Evolutionary conservation across 1,140 invertebrate species (phyloP).

Genomic region (Akabosia matsudoensis): DNA sequence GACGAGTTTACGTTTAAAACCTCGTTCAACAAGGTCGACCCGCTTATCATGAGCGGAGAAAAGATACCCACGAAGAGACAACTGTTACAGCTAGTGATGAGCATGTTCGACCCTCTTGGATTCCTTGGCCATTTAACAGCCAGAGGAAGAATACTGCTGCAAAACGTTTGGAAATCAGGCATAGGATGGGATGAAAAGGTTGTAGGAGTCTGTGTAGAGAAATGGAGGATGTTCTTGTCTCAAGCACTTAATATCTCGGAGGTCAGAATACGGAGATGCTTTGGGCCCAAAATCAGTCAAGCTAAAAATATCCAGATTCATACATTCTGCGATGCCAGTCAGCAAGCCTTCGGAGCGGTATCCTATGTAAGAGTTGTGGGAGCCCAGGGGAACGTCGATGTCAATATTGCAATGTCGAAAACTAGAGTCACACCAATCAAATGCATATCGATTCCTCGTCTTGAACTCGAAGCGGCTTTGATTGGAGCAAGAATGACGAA

Average conservation of each 20-base stretch:
- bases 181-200: slow-evolving; percentile 41
- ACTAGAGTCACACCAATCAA: slow-evolving; percentile 48
- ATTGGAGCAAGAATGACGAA: slow-evolving; percentile 41
- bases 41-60: slow-evolving; percentile 10
- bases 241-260: neutral
- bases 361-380: slow-evolving; percentile 11
- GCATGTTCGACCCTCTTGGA: slow-evolving; percentile 15
- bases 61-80: neutral
- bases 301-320: slow-evolving; percentile 32
- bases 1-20: slow-evolving; percentile 27
- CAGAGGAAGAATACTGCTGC: slow-evolving; percentile 24
- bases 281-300: neutral
- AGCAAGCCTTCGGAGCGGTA: slow-evolving; percentile 26
- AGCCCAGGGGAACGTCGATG: neutral
- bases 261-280: slow-evolving; percentile 33
- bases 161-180: slow-evolving; percentile 26
- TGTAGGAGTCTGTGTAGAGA: neutral
- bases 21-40: neutral
- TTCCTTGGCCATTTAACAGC: slow-evolving; percentile 8
- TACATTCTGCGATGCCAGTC: slow-evolving; percentile 30
- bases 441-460: slow-evolving; percentile 47
- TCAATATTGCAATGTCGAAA: slow-evolving; percentile 47
- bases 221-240: slow-evolving; percentile 21
- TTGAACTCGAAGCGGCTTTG: slow-evolving; percentile 49
- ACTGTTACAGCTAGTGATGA: neutral